Evolutionary conservation across 2,797 vertebrate species (phyloP), one percentile per base, ranked within the genome.

Genomic region (Spinus olivaceus): DNA sequence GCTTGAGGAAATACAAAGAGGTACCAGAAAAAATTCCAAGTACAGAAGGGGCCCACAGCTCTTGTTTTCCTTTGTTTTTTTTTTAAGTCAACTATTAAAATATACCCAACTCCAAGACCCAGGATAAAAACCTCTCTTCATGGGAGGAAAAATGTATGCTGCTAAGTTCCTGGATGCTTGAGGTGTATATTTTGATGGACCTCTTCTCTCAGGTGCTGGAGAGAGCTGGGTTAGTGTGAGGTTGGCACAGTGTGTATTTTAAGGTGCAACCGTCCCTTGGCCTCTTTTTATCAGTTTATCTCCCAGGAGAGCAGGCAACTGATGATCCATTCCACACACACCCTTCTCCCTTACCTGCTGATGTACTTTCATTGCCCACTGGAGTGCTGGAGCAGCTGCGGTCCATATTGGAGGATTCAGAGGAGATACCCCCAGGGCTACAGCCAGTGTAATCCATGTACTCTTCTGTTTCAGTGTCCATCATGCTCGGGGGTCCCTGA

Each of bases 381-480:
- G 99, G 99, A 60, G 99, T 99, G 98, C 99, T 99, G 97, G 99
- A 99, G 98, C 99, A 99, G 98, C 99, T 99, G 56, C 99, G 98
- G 96, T 99, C 99, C 98, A 99, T 99, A 94, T 98, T 99, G 93
- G 99, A 99, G 9, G 99, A 99, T 97, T 99, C 99, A 0, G 99
- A 99, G 65, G 99, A 99, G 80, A 99, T 97, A 5, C 99, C 99
- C 16, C 99, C 97, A 0, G 99, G 99, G 97, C 99, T 99, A 70
- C 98, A 99, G 77, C 98, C 98, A 18, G 98, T 98, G 95, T 99
- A 99, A 93, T 99, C 99, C 98, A 99, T 97, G 97, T 99, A 99
- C 95, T 99, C 99, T 6, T 99, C 99, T 1, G 98, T 99, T 79
- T 99, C 99, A 0, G 99, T 98, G 88, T 98, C 98, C 97, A 98